Evolutionary conservation across 2,888 invertebrate species (phyloP), one percentile per base, ranked within the genome.

Genomic region (Xestoiulus laeticollis): DNA sequence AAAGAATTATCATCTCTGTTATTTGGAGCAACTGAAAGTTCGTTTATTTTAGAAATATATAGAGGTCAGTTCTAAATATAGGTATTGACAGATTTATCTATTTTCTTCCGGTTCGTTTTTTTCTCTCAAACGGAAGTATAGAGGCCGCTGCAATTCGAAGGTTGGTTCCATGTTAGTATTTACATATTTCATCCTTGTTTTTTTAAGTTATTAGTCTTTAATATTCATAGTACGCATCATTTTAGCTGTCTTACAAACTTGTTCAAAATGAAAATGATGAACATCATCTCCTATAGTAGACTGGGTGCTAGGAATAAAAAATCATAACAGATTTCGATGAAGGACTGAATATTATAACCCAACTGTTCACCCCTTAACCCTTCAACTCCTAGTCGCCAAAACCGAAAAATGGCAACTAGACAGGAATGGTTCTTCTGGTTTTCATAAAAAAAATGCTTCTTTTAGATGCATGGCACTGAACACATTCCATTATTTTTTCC

Each of bases 201-300:
- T 59, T 59, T 6, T n/a, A 59, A 19, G 53, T 19, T 19, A n/a
- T 59, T 59, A n/a, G 53, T 59, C n/a, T n/a, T 59, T 59, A 59
- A n/a, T 59, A 59, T 59, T 59, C 53, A 59, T n/a, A n/a, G 53
- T 59, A n/a, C 53, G n/a, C 53, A 59, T 59, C n/a, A 59, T 59
- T n/a, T 59, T 59, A 59, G 53, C 53, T 59, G 53, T 59, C 53
- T 19, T 59, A n/a, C 53, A 3, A 59, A n/a, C 19, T n/a, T 59
- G 48, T 59, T 59, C 53, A 59, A 59, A n/a, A 59, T 5, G 53
- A 59, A 59, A 59, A 59, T n/a, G 53, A 59, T n/a, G 53, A 59
- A 59, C 53, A 59, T 59, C 53, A 59, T n/a, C n/a, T 59, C 53
- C n/a, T 4, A 19, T n/a, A n/a, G n/a, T 59, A 59, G 53, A n/a